Evolutionary conservation across 1,140 invertebrate genomes (phyloP), one percentile per base, ranked within the genome.

Genomic region (Branchinecta lindahli): DNA sequence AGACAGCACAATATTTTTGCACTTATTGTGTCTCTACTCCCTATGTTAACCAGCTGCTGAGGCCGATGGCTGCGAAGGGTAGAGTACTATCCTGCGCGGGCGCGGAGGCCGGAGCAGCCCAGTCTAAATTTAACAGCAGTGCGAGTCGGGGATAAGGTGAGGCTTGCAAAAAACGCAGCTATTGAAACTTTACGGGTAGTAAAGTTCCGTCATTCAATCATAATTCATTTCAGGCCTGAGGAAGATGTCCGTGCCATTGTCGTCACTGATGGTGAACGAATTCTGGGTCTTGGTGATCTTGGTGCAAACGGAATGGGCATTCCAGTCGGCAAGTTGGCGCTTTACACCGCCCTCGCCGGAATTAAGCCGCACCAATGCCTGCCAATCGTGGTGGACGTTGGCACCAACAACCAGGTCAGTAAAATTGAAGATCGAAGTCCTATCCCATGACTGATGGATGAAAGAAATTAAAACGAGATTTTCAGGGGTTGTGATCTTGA

Each of bases 251-350:
- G 93, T 74, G 94, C 92, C 4, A 92, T 96, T 76, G 91, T 92
- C 61, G 92, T 97, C 8, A 97, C 94, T 0, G 94, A 98, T 76
- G 94, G 94, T 9, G 94, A 97, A 75, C 81, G 94, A 46, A 96
- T 98, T 75, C 80, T 98, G 71, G 94, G 94, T 76, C 81, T 97
- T 44, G 94, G 94, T 20, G 94, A 98, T 79, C 83, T 96, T 21
- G 94, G 94, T 7, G 91, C 92, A 7, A 93, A 91, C 76, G 94
- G 94, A 5, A 95, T 95, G 90, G 94, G 94, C 67, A 97, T 97
- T 74, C 93, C 93, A 18, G 90, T 96, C 12, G 94, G 94, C 65
- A 97, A 97, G 81, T 80, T 97, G 68, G 85, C 92, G 5, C 80
- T 97, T 8, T 97, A 97, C 77, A 95, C 94, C 0, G 94, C 92